A percentile compares a stretch with the other conserved stretches of the same genome.
phyloP scores from a whole-genome alignment of 2,888 invertebrate species.

The Theretra japonica region DNA sequence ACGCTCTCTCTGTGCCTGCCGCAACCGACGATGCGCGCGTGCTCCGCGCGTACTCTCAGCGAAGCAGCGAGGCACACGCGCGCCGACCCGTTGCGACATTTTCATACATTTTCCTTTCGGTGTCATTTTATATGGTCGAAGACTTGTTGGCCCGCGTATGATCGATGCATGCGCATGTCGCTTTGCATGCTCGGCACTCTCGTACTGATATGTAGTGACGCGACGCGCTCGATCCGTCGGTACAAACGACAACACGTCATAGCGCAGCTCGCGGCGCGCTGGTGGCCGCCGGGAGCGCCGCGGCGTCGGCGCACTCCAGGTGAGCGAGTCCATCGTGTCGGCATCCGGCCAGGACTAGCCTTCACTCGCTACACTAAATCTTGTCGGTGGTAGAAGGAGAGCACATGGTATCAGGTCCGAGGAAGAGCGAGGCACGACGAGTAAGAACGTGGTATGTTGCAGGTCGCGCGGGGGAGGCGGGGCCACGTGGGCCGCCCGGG shows the following conservation, averaged over 20 bases:
- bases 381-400: not conserved
- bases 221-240: conserved; percentile 40
- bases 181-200: not conserved
- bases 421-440: no score
- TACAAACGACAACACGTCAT: conserved; percentile 66
- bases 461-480: conserved; percentile 91
- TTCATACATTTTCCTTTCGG: not conserved
- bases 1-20: not conserved
- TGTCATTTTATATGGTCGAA: not conserved
- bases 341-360: not conserved
- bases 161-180: conserved; percentile 8
- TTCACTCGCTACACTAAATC: not conserved
- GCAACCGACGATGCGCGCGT: not conserved
- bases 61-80: not conserved
- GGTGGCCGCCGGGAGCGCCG: not conserved
- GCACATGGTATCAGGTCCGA: not conserved
- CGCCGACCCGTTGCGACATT: not conserved
- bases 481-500: conserved; percentile 90
- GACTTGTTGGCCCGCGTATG: not conserved
- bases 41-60: not conserved
- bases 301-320: not conserved
- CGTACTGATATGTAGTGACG: not conserved
- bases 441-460: conserved; percentile 50
- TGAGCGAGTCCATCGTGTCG: not conserved
- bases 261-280: not conserved